Conservation (phyloP, 2,888 invertebrate genomes). For the Platynereis dumerilii region DNA sequence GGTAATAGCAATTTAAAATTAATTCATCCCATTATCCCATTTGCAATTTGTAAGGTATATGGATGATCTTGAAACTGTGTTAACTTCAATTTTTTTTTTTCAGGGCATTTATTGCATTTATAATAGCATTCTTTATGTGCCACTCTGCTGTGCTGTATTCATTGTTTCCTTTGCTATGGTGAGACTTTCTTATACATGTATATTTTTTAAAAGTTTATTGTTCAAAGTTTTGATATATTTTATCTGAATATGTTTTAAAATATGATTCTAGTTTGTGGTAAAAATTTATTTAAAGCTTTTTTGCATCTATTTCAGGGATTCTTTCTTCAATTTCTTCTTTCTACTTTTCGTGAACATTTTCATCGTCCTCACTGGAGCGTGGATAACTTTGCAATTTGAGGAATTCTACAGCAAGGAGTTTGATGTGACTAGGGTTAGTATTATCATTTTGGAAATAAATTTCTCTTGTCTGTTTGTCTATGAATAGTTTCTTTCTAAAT, state of each 20-base stretch:
- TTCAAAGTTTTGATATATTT: no score
- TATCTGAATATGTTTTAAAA: no score
- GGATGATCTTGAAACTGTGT: no score
- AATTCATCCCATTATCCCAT: not conserved
- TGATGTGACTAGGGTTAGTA: conserved; percentile 43
- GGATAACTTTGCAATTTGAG: conserved; percentile 48
- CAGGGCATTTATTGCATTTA: conserved; percentile 43
- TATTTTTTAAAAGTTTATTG: not conserved
- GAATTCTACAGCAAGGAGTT: conserved; percentile 49
- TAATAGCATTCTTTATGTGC: conserved; percentile 47
- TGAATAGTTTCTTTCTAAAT: no score
- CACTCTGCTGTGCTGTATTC: conserved; percentile 51
- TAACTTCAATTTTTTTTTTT: conserved; percentile 14
- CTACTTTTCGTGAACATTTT: conserved; percentile 43
- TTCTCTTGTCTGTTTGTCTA: no score
- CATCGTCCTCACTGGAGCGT: conserved; percentile 48
- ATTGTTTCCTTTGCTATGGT: conserved; percentile 53
- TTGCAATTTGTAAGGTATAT: no score
- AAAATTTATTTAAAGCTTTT: not conserved
- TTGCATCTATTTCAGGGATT: conserved; percentile 11
- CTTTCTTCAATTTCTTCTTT: conserved; percentile 15
- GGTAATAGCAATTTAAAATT: conserved; percentile 10
- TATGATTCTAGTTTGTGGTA: no score
- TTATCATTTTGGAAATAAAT: not conserved
- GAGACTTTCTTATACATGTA: conserved; percentile 29